Evolutionary conservation across 2,797 vertebrate species (phyloP), one percentile per base, ranked within the genome.

Genomic region (Synanceia verrucosa): DNA sequence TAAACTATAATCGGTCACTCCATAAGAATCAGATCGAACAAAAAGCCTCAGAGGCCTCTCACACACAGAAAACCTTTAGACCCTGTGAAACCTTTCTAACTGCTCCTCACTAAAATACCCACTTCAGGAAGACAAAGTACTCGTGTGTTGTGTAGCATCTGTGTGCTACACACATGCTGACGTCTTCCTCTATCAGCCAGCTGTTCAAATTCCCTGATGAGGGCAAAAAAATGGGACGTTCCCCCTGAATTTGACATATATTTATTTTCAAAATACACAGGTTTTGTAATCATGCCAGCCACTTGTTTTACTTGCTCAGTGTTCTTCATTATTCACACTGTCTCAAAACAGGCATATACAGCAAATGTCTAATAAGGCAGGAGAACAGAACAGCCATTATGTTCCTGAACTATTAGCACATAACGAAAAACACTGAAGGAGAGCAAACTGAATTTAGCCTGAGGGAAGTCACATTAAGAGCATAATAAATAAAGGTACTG

Each of bases 1-100:
- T n/a, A n/a, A n/a, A n/a, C n/a, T n/a, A n/a, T n/a, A n/a, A n/a
- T n/a, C n/a, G n/a, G n/a, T n/a, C n/a, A n/a, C n/a, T n/a, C n/a
- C n/a, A n/a, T n/a, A n/a, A n/a, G n/a, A n/a, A n/a, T n/a, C n/a
- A n/a, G n/a, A n/a, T n/a, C n/a, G n/a, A n/a, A n/a, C 43, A 67
- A 72, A 85, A 78, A 62, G 56, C 67, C 23, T 65, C 34, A 23
- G 65, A 73, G 73, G 76, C 84, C 66, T 74, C 77, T 59, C 48
- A 9, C 23, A 70, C 59, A 19, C 63, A 88, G 69, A 87, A 89
- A 88, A 80, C 84, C 83, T 84, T 84, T 77, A 56, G 60, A 69
- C 70, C 59, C 70, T 0, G 16, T 67, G 75, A 84, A 84, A 76
- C 53, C 33, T 10, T 72, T 80, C 39, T 6, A 43, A 60, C 80